phyloP scores from a whole-genome alignment of 2,797 vertebrate species.

The Siniperca scherzeri region DNA sequence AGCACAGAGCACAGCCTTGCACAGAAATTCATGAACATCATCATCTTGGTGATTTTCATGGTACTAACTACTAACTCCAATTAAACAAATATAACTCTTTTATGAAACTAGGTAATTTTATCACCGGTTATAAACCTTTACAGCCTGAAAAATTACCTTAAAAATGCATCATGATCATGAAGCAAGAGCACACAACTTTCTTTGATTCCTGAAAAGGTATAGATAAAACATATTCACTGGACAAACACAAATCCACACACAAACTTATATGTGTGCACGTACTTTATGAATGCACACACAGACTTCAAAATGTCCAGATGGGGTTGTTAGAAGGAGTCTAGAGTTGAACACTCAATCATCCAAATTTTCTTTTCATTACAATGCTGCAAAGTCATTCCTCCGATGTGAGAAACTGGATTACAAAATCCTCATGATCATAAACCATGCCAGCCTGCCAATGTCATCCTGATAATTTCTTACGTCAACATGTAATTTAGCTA shows the following conservation, averaged over 20 bases:
- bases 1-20: background rate
- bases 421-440: constrained; percentile 1
- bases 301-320: background rate
- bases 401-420: background rate
- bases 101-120: background rate
- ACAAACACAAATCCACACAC: background rate
- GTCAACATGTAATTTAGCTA: background rate
- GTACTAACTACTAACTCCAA: background rate
- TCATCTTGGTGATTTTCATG: background rate
- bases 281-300: background rate
- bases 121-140: background rate
- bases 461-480: constrained; percentile 17
- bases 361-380: background rate
- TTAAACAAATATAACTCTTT: background rate
- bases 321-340: background rate
- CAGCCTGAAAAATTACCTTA: background rate
- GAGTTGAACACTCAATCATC: background rate
- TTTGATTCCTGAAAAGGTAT: background rate
- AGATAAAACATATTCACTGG: background rate
- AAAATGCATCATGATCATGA: background rate
- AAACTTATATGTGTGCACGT: background rate
- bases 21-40: background rate
- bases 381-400: background rate
- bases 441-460: background rate
- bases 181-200: background rate